Evolutionary conservation across 2,888 invertebrate genomes (phyloP), one percentile per base, ranked within the genome.

Genomic region (Phyto melanocephala): DNA sequence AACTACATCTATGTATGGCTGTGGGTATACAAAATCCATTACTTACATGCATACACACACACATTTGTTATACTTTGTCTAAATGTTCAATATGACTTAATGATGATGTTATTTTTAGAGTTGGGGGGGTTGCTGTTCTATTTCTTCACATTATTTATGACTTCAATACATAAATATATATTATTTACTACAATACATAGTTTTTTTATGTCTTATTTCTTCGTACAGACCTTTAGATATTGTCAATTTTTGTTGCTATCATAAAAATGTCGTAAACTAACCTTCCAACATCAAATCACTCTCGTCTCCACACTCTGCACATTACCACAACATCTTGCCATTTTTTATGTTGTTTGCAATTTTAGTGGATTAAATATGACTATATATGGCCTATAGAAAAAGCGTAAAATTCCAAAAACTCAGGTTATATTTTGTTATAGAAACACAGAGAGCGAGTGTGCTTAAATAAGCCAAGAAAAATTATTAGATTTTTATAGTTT

Each of bases 191-290:
- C 40, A 58, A 28, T 58, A 52, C 50, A 22, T 60, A 60, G 78
- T 45, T 74, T 67, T n/a, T n/a, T 80, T 80, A 74, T 80, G 60
- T 67, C n/a, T 62, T 45, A 47, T 71, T 62, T 58, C 47, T 22
- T 37, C 3, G 5, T 42, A 15, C 47, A 70, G 50, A 68, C 54
- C 58, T 75, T 78, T 70, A 67, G 71, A 70, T 67, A 70, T 72
- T 72, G 65, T 42, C 72, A 79, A 67, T 71, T 82, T n/a, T 71
- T 67, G 75, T 76, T 82, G 52, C 35, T 35, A 17, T 67, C 71
- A 82, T 82, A 82, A 82, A 82, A 82, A 79, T 71, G 79, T 76
- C 82, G 79, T 82, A 82, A 82, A 79, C 71, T 76, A 76, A 71
- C 60, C 40, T 70, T 40, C 52, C 8, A 13, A 56, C 3, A 11